A percentile compares a stretch with the other conserved stretches of the same genome.
Evolutionary conservation across 2,888 invertebrate species (phyloP).

Genomic region (Cryptus armator): DNA sequence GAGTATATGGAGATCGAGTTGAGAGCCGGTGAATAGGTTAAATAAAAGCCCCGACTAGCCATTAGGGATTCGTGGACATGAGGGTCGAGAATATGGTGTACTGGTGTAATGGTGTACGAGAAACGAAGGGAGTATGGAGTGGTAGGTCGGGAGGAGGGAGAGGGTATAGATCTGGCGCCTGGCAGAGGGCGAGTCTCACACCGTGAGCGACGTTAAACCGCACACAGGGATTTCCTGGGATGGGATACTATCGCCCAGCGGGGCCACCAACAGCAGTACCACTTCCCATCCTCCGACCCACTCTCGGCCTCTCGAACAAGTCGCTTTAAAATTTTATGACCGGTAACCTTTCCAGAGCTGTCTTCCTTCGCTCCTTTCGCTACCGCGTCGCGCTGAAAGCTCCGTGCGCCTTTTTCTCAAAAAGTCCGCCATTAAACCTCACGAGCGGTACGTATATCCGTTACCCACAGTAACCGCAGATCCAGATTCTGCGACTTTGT

Average conservation of each 20-base stretch:
- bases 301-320: conserved; percentile 74
- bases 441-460: not conserved
- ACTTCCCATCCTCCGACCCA: conserved; percentile 30
- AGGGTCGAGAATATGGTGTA: conserved; percentile 46
- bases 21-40: conserved; percentile 44
- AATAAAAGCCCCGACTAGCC: conserved; percentile 69
- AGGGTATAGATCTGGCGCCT: conserved; percentile 31
- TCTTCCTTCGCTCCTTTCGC: conserved; percentile 72
- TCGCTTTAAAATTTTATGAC: conserved; percentile 82
- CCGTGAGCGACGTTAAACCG: conserved; percentile 59
- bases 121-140: conserved; percentile 27
- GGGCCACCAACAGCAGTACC: conserved; percentile 32
- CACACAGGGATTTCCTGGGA: conserved; percentile 46
- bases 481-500: conserved; percentile 67
- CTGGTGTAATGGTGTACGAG: conserved; percentile 48
- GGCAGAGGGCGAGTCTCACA: conserved; percentile 40
- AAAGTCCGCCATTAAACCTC: conserved; percentile 75
- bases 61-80: conserved; percentile 63
- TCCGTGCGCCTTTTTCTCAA: conserved; percentile 31
- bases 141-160: conserved; percentile 40
- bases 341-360: conserved; percentile 77
- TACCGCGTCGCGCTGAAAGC: not conserved
- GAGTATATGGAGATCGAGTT: conserved; percentile 34
- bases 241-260: conserved; percentile 51
- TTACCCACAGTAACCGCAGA: conserved; percentile 60